Conservation (phyloP, 2,113 vertebrate genomes). For the Setophaga kirtlandii region DNA sequence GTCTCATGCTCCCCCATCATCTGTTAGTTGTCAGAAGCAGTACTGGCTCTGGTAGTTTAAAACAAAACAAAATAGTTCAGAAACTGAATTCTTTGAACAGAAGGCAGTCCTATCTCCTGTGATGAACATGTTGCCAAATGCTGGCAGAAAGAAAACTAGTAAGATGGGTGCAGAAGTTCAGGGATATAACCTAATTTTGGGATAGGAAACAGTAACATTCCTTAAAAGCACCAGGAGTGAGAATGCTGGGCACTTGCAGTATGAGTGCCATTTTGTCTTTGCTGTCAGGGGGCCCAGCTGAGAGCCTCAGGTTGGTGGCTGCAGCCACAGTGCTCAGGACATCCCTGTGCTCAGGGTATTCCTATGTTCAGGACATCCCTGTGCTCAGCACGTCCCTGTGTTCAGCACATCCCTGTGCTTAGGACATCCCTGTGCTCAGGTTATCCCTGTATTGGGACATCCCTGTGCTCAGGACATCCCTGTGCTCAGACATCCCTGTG, state of each 20-base stretch:
- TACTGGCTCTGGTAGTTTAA: not conserved
- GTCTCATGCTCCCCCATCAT: not conserved
- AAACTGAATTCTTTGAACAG: not conserved
- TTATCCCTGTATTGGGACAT: rapidly evolving
- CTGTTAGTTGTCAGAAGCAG: not conserved
- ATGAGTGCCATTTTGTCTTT: rapidly evolving
- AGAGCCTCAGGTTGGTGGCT: too few relatives aligned
- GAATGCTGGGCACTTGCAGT: rapidly evolving
- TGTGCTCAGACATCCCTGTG: rapidly evolving
- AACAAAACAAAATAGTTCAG: not conserved
- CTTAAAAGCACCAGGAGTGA: not conserved
- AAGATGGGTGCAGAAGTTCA: not conserved
- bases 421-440: rapidly evolving
- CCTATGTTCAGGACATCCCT: rapidly evolving
- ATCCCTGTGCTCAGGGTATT: rapidly evolving
- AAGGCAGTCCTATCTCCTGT: not conserved
- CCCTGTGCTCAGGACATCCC: rapidly evolving
- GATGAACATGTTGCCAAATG: not conserved
- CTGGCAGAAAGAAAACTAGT: not conserved
- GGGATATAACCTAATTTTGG: not conserved
- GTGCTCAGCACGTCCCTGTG: rapidly evolving
- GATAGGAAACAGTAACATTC: not conserved
- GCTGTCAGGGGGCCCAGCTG: rapidly evolving
- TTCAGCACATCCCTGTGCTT: rapidly evolving
- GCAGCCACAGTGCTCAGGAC: not conserved